phyloP scores from a whole-genome alignment of 2,888 invertebrate species.

The Netelia melanura region DNA sequence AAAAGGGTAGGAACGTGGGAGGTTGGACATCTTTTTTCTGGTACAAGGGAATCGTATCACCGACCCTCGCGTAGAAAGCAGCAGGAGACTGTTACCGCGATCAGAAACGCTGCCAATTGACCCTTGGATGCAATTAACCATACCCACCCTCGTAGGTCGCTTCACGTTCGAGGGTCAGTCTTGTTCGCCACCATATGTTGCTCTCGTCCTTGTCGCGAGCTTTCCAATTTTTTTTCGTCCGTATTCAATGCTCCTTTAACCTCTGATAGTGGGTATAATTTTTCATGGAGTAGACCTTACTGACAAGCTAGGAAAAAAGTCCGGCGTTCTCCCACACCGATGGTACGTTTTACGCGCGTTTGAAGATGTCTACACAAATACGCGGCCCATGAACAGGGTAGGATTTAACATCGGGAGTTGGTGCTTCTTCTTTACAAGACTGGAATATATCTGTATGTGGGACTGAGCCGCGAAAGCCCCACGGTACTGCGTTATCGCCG shows the following conservation, averaged over 20 bases:
- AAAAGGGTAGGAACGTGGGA: no score
- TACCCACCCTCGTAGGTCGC: no score
- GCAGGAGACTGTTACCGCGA: no score
- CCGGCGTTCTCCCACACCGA: neutral
- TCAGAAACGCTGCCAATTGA: no score
- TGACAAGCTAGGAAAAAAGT: neutral
- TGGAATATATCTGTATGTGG: no score
- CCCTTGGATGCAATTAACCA: no score
- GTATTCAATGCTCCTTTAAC: neutral
- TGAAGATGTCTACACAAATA: neutral
- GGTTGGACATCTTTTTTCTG: no score
- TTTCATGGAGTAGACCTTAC: conserved; percentile 5
- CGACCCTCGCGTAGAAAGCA: no score
- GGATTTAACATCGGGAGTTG: neutral
- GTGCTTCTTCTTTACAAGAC: neutral
- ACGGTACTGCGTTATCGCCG: neutral
- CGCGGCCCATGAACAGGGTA: neutral
- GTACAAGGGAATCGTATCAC: no score
- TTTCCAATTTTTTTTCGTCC: conserved; percentile 3
- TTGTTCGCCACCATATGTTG: conserved; percentile 5
- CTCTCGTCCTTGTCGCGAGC: conserved; percentile 14
- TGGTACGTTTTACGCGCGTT: conserved; percentile 1
- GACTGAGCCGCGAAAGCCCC: neutral
- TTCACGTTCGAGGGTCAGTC: neutral
- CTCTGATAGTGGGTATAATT: neutral